Percentiles rank a stretch among this genome's conserved stretches.
phyloP scores from a whole-genome alignment of 2,888 invertebrate genomes.

The Aethes cnicana region DNA sequence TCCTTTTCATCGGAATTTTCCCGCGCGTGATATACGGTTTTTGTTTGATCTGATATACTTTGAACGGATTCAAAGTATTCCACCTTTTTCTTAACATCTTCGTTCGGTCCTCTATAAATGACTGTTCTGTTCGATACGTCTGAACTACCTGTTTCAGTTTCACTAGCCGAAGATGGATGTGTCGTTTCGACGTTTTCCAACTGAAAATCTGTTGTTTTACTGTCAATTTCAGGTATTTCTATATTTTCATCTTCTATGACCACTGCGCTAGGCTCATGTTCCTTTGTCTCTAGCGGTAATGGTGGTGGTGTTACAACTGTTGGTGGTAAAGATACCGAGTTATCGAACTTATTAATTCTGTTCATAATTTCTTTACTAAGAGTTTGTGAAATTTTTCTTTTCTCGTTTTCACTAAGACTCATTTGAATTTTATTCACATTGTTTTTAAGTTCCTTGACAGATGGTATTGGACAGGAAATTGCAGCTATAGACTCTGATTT shows the following conservation, averaged over 20 bases:
- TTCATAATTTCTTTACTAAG: conserved; percentile 88
- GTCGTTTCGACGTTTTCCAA: conserved; percentile 44
- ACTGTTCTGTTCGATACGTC: conserved; percentile 88
- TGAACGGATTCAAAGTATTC: conserved; percentile 90
- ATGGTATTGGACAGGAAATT: conserved; percentile 67
- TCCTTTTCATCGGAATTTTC: conserved; percentile 78
- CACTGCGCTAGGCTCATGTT: conserved; percentile 28
- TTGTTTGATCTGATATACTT: conserved; percentile 71
- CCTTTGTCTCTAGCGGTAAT: conserved; percentile 35
- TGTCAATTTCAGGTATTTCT: conserved; percentile 65
- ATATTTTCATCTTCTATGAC: conserved; percentile 5
- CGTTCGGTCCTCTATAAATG: conserved; percentile 82
- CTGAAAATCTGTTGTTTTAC: conserved; percentile 35
- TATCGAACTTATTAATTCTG: conserved; percentile 80
- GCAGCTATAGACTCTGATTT: conserved; percentile 84
- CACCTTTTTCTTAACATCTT: conserved; percentile 87
- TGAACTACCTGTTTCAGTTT: conserved; percentile 88
- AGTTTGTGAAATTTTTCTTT: conserved; percentile 87
- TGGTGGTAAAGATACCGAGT: conserved; percentile 28
- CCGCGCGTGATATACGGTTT: conserved; percentile 77
- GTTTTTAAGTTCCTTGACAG: conserved; percentile 74
- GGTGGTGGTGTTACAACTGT: conserved; percentile 17
- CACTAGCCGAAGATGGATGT: conserved; percentile 81
- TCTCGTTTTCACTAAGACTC: conserved; percentile 85
- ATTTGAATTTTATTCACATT: conserved; percentile 77